Conservation (phyloP, 37 sponge, comb jelly and placozoan species). For the Haliclona indistincta region DNA sequence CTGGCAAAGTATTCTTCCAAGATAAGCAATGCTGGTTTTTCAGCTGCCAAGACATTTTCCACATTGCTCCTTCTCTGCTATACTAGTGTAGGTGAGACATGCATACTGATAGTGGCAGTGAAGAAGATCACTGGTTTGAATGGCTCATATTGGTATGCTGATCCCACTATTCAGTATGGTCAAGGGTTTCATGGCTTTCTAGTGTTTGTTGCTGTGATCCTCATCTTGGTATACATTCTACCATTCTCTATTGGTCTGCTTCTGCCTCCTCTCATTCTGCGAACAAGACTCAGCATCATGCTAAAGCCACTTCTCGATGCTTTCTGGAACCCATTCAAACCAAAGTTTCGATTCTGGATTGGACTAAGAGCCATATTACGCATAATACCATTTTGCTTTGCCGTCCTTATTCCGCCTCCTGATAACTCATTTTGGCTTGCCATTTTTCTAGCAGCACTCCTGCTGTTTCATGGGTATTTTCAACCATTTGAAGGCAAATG, state of each 20-base stretch:
- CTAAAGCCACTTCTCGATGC: conserved; percentile 46
- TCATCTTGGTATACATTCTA: conserved; percentile 37
- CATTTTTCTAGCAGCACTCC: neutral
- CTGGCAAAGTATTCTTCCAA: neutral
- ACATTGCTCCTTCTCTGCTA: conserved; percentile 43
- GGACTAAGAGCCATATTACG: conserved; percentile 21
- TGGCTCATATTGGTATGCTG: conserved; percentile 22
- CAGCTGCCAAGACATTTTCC: conserved; percentile 35
- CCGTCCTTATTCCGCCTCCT: neutral
- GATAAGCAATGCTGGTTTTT: conserved; percentile 6
- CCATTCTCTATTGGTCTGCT: conserved; percentile 35
- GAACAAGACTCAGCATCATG: neutral
- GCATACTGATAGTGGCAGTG: conserved; percentile 19
- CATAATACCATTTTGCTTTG: conserved; percentile 5
- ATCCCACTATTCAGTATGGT: conserved; percentile 44
- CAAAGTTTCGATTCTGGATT: conserved; percentile 32
- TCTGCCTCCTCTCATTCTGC: conserved; percentile 6
- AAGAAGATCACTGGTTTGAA: neutral
- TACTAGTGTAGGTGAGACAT: conserved; percentile 12
- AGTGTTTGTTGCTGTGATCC: neutral
- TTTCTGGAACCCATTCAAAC: conserved; percentile 29
- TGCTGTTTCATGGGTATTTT: neutral
- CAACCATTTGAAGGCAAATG: neutral
- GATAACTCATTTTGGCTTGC: neutral
- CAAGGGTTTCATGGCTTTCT: conserved; percentile 22